Evolutionary conservation across 2,113 vertebrate species (phyloP).

Genomic region (Calcarius ornatus): DNA sequence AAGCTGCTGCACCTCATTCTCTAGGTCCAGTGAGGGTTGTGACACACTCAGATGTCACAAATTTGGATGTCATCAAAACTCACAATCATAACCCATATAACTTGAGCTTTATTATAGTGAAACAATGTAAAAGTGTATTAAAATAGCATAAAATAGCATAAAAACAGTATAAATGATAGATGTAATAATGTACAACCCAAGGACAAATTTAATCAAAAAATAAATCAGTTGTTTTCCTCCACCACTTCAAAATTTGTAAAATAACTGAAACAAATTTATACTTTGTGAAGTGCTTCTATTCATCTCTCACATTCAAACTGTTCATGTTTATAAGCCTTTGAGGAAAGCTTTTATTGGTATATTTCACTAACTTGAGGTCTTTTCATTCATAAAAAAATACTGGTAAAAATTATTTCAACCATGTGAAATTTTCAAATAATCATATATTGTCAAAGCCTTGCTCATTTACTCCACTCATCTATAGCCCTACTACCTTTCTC

Average conservation of each 20-base stretch:
- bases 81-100: background rate
- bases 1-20: background rate
- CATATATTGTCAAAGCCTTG: background rate
- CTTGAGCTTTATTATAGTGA: background rate
- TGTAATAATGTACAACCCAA: background rate
- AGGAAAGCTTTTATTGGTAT: background rate
- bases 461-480: background rate
- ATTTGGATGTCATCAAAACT: background rate
- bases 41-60: background rate
- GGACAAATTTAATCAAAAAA: background rate
- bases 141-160: background rate
- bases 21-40: background rate
- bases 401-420: background rate
- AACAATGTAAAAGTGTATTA: background rate
- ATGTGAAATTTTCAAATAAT: background rate
- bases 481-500: background rate
- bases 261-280: background rate
- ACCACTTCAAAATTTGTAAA: background rate
- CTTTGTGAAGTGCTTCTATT: background rate
- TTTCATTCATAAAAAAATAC: background rate
- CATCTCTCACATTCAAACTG: background rate
- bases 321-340: background rate
- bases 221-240: fast-evolving
- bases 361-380: background rate
- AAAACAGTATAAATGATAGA: background rate